phyloP scores from a whole-genome alignment of 2,797 vertebrate species.

The Acipenser oxyrinchus region DNA sequence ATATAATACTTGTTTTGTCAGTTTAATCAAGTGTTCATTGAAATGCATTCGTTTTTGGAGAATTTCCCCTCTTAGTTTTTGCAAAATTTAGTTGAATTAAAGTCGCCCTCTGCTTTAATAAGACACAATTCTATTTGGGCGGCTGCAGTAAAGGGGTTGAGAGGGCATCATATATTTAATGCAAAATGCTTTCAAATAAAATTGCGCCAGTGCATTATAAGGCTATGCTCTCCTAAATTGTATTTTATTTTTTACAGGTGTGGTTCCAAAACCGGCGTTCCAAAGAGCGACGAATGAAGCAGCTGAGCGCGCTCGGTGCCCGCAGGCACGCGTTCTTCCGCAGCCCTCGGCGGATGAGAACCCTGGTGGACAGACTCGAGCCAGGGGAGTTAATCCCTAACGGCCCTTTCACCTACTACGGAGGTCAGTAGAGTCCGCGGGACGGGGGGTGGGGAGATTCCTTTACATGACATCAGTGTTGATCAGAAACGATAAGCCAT shows the following conservation, averaged over 20 bases:
- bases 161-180: too few relatives aligned
- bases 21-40: too few relatives aligned
- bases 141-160: too few relatives aligned
- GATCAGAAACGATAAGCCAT: slow-evolving; percentile 15
- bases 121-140: too few relatives aligned
- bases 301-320: slow-evolving; percentile 85
- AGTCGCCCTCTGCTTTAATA: too few relatives aligned
- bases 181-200: too few relatives aligned
- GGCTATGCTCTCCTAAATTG: neutral
- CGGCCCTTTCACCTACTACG: slow-evolving; percentile 83
- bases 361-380: slow-evolving; percentile 83
- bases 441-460: neutral
- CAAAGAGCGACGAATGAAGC: slow-evolving; percentile 94
- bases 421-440: slow-evolving; percentile 56
- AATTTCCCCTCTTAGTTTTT: too few relatives aligned
- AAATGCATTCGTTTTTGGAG: too few relatives aligned
- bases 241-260: slow-evolving; percentile 55
- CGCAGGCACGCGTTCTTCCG: slow-evolving; percentile 86
- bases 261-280: slow-evolving; percentile 96
- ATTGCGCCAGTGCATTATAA: too few relatives aligned
- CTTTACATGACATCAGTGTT: too few relatives aligned
- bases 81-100: too few relatives aligned
- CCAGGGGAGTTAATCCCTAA: slow-evolving; percentile 85
- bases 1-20: too few relatives aligned
- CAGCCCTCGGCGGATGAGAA: slow-evolving; percentile 84